Base-by-base conservation (phyloP, 2,888 invertebrate species). In the Sphecodes monilicornis region DNA sequence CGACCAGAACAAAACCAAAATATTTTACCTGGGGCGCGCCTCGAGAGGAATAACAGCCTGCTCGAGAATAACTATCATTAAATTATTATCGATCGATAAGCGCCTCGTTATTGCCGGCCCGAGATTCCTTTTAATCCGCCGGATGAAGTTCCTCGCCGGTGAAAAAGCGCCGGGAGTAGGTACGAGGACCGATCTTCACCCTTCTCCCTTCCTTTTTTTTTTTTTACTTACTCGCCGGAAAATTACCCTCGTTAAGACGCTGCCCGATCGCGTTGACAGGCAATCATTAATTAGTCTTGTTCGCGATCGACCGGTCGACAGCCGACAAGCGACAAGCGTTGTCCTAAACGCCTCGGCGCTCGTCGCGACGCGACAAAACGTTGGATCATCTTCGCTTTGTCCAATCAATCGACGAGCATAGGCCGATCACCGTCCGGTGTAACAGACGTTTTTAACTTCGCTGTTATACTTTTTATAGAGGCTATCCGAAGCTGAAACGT, bases 81-180 rank as follows among this genome's bases (percentile, higher is more conserved):
- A 90, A 90, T 89, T 89, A 89, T 89, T 89, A 90, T 89, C 90
- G 89, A 90, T 90, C 89, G 90, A 89, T 86, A 87, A 89, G 86
- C 90, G 89, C 77, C 89, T 86, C 86, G 90, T 89, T 90, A 87
- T 82, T 80, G 84, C 87, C 73, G 78, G 50, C 41, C 80, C 86
- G 82, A 73, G 79, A 79, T 82, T 82, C 78, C 82, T 88, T 89
- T 86, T 89, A 82, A 88, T 84, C 82, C 81, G 76, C 72, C 80
- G 87, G 80, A 89, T 84, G 79, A 76, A 80, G 80, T 88, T 86
- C 74, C 71, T 71, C 70, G 73, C 68, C 86, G 84, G 32, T 70
- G 89, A 80, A 80, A 89, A 87, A 87, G 68, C 76, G 76, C 18
- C 78, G 41, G 66, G 66, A 75, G 70, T 68, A 39, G 36, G 66